Conservation (phyloP, 2,113 vertebrate species). For the Misgurnus mizolepis region DNA sequence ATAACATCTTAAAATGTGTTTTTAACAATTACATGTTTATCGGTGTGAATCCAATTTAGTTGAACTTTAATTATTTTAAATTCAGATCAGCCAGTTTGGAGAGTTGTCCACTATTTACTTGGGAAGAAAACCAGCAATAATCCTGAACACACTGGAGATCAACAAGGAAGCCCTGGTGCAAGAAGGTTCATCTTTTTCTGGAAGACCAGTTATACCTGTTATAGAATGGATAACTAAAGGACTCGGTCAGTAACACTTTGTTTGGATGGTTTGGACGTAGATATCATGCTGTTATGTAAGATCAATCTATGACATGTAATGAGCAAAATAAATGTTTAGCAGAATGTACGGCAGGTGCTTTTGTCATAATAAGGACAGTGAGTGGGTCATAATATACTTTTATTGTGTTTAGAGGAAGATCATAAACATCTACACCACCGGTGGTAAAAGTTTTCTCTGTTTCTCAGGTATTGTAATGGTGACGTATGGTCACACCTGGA, state of each 20-base stretch:
- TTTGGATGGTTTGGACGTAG: not conserved
- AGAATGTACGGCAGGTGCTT: too few species aligned
- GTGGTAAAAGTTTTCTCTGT: not conserved
- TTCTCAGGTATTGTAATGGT: constrained; percentile 44
- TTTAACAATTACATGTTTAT: too few species aligned
- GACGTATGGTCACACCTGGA: constrained; percentile 43
- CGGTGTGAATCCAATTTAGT: not conserved
- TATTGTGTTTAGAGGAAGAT: too few species aligned
- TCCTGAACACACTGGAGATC: constrained; percentile 35
- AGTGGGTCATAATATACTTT: too few species aligned
- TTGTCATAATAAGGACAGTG: too few species aligned
- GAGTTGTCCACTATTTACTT: constrained; percentile 29
- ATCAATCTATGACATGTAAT: too few species aligned
- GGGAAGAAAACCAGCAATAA: constrained; percentile 24
- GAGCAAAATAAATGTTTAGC: too few species aligned
- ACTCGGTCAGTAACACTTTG: constrained; percentile 34
- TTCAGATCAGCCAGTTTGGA: constrained; percentile 38
- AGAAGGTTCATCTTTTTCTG: constrained; percentile 36
- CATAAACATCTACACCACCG: too few species aligned
- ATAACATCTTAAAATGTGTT: too few species aligned
- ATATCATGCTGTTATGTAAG: not conserved
- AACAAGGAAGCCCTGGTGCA: constrained; percentile 43
- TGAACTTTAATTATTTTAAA: too few species aligned
- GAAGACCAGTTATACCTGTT: constrained; percentile 42
- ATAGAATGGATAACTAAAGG: constrained; percentile 37